Conservation (phyloP, 2,113 vertebrate genomes). For the Myotis brandtii region DNA sequence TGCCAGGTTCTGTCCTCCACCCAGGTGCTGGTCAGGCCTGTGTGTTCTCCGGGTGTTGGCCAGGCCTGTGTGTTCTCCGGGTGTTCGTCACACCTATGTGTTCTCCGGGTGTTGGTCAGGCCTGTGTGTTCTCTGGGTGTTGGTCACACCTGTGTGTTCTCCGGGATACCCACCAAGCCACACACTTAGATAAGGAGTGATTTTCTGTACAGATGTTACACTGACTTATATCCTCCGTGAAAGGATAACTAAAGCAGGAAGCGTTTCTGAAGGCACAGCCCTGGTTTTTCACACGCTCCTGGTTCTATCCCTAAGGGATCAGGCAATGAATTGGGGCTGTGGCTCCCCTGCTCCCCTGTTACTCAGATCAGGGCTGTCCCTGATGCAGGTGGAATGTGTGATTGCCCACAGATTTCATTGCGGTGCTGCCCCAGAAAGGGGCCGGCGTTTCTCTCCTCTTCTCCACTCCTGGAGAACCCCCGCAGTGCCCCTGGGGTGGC, state of each 20-base stretch:
- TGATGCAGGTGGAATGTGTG: no score
- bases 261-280: fast-evolving
- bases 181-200: neutral
- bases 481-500: neutral
- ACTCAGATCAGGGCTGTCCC: neutral
- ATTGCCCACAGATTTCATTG: neutral
- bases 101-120: no score
- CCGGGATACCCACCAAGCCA: neutral
- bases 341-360: neutral
- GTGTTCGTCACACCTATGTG: no score
- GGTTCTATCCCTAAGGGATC: no score
- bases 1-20: neutral
- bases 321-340: neutral
- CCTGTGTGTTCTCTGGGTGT: no score
- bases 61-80: no score
- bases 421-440: no score
- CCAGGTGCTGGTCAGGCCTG: neutral
- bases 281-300: neutral
- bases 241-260: neutral
- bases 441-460: neutral
- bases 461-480: neutral
- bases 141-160: neutral
- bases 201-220: neutral
- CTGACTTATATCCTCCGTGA: no score
- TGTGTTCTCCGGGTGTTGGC: no score